phyloP scores from a whole-genome alignment of 2,113 vertebrate species.

The Sisor rabdophorus region DNA sequence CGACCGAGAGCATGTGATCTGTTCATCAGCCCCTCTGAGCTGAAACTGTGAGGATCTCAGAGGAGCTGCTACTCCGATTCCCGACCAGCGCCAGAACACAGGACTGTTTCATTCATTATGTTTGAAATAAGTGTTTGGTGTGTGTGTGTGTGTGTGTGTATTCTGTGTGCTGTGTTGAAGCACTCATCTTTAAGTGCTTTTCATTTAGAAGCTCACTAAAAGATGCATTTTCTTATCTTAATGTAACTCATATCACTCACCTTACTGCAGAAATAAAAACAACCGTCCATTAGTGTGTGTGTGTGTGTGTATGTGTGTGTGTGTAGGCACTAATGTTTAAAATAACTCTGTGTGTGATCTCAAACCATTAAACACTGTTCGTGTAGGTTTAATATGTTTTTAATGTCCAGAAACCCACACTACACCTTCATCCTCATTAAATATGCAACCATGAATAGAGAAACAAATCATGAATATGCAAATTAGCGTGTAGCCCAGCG shows the following conservation, averaged over 20 bases:
- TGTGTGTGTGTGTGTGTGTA: constrained; percentile 6
- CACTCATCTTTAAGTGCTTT: neutral
- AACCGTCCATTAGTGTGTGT: neutral
- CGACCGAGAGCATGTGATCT: neutral
- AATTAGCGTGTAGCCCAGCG: no score
- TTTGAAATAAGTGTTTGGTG: neutral
- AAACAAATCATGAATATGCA: constrained; percentile 2
- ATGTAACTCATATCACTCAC: constrained; percentile 10
- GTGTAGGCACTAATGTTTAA: constrained; percentile 14
- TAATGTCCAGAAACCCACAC: constrained; percentile 1
- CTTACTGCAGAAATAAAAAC: neutral
- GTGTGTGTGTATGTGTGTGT: constrained; percentile 8
- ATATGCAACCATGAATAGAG: neutral
- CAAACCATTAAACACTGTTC: neutral
- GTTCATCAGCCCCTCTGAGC: constrained; percentile 12
- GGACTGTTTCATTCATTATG: constrained; percentile 14
- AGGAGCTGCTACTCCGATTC: neutral
- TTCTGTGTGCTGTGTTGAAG: neutral
- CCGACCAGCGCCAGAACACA: neutral
- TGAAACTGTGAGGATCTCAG: neutral
- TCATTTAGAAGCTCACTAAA: constrained; percentile 1
- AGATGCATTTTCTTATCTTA: neutral
- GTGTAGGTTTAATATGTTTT: constrained; percentile 15
- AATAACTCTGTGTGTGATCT: neutral
- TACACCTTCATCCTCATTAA: constrained; percentile 6